Base-by-base conservation (phyloP, 2,113 vertebrate genomes). In the Brachyhypopomus occidentalis region DNA sequence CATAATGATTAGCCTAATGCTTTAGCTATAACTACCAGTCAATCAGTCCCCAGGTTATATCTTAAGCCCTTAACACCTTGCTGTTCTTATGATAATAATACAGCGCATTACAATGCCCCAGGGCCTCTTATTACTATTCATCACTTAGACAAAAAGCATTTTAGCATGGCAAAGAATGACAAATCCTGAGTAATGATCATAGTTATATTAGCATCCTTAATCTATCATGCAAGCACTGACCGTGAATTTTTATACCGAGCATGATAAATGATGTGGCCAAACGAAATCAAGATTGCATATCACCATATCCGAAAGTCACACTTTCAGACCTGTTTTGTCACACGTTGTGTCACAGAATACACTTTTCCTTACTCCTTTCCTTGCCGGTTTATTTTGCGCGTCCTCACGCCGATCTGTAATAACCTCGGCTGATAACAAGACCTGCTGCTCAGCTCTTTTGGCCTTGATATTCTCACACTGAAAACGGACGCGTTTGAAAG, bases 131-230 rank as follows among this genome's bases (percentile, higher is more conserved):
- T 60, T 38, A 30, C 55, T 8, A 64, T 63, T 73, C 11, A 30
- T 75, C 72, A 77, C 71, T 60, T 20, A 71, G 34, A 36, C 6
- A 38, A 30, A 48, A 56, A 19, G n/a, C 56, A 73, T 36, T 74
- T 60, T 64, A 36, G 22, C 64, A 58, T 70, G n/a, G 38, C 22
- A 67, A 48, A 12, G 25, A 63, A 41, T 64, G 64, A 45, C 48
- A 69, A 38, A 72, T 75, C 48, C 25, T 83, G 79, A 83, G 77
- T 82, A 76, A 73, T 83, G 80, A 82, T 79, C 64, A 55, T 36
- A 34, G 45, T 72, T 55, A 36, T 41, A 66, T 80, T 73, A 72
- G 17, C 38, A 62, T 71, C 25, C 48, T 60, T 69, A 48, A 80
- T 84, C 56, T 60, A 85, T 82, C 75, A 82, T 56, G 22, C n/a